These are phyloP conservation scores for Erpornis zantholeuca DNA, from an alignment of 2,113 vertebrate species.

Conservation along the genomic window DNA sequence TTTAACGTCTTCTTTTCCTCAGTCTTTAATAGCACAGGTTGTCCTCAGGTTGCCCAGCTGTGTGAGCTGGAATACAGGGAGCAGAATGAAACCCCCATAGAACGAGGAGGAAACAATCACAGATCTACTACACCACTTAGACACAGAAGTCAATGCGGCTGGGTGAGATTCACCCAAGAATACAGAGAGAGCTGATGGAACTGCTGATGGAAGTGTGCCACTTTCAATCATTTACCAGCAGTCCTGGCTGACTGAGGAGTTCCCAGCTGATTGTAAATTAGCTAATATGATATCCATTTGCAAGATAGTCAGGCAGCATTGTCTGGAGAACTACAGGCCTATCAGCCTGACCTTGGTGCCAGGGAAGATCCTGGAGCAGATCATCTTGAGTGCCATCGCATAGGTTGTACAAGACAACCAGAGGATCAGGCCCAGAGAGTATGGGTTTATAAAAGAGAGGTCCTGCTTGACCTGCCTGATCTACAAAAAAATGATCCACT, in stretches of 20 bases:
- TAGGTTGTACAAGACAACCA: too few relatives aligned
- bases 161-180: not conserved
- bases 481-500: not conserved
- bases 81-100: not conserved
- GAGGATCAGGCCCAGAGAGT: not conserved
- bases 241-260: not conserved
- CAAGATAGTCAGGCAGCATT: not conserved
- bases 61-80: accelerated
- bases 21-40: not conserved
- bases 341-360: accelerated
- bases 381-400: not conserved
- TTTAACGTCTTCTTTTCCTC: not conserved
- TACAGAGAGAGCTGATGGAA: not conserved
- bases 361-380: not conserved
- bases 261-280: not conserved
- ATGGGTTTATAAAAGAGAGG: not conserved
- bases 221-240: not conserved
- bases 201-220: not conserved
- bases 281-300: not conserved
- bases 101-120: not conserved
- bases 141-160: not conserved
- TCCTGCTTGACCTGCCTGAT: not conserved
- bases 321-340: not conserved
- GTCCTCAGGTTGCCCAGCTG: not conserved
- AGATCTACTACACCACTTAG: not conserved